These are phyloP conservation scores for Uropetala carovei DNA, from an alignment of 2,888 invertebrate genomes.

Conservation along the genomic window DNA sequence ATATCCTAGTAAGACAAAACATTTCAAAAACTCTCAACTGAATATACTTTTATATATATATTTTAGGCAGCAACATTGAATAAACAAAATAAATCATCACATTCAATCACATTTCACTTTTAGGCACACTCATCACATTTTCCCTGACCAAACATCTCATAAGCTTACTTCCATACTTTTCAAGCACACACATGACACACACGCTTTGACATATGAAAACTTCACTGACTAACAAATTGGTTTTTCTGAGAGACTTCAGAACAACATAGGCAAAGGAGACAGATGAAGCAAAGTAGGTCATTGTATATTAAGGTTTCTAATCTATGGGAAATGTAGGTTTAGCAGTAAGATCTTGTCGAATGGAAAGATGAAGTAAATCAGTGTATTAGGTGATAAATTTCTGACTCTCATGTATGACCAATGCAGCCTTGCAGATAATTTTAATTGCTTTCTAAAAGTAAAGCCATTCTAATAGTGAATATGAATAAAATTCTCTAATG, in stretches of 20 bases:
- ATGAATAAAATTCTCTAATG: too few relatives aligned
- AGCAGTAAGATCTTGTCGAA: too few relatives aligned
- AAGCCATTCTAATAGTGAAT: too few relatives aligned
- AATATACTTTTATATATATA: neutral
- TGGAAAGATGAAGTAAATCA: too few relatives aligned
- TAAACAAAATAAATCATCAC: neutral
- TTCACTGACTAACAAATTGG: neutral
- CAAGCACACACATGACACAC: neutral
- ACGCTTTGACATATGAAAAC: neutral
- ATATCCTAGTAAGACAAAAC: neutral
- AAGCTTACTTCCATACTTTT: neutral
- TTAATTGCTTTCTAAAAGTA: too few relatives aligned
- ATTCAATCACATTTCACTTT: conserved; percentile 1
- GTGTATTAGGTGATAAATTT: too few relatives aligned
- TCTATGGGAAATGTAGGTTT: too few relatives aligned
- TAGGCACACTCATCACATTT: conserved; percentile 11
- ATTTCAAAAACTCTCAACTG: neutral
- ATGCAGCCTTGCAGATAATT: too few relatives aligned
- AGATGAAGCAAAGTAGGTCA: neutral
- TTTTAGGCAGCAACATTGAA: conserved; percentile 44
- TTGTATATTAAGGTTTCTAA: too few relatives aligned
- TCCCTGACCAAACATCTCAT: neutral
- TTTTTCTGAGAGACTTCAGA: neutral
- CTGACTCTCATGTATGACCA: too few relatives aligned
- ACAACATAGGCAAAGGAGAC: neutral